Percentiles rank a stretch among this genome's conserved stretches.
Conservation (phyloP, 2,797 vertebrate genomes). For the Brachymystax lenok region DNA sequence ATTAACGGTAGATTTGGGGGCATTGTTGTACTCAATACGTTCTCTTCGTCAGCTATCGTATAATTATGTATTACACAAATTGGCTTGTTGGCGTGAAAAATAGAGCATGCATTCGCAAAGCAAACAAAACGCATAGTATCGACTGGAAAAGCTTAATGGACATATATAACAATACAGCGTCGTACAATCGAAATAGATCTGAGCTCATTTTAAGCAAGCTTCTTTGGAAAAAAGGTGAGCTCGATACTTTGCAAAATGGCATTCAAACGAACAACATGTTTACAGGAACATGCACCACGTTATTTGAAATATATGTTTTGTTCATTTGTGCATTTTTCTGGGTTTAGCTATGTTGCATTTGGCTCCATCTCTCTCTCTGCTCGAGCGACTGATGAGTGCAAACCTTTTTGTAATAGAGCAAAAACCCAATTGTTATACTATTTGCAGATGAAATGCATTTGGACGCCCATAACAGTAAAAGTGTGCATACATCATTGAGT, state of each 20-base stretch:
- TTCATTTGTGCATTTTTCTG: not conserved
- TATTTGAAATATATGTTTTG: not conserved
- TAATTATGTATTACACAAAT: conserved; percentile 74
- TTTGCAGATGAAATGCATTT: not conserved
- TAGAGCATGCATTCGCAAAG: conserved; percentile 67
- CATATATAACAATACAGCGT: conserved; percentile 43
- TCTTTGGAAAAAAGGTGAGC: conserved; percentile 69
- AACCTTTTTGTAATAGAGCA: not conserved
- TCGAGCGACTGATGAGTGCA: not conserved
- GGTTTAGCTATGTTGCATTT: not conserved
- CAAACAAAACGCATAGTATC: conserved; percentile 50
- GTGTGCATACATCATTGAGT: not conserved
- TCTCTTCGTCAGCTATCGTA: conserved; percentile 10
- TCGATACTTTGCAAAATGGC: not conserved
- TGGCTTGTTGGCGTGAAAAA: conserved; percentile 74
- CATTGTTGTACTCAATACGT: conserved; percentile 34
- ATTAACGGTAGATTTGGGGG: conserved; percentile 28
- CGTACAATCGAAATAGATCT: conserved; percentile 41
- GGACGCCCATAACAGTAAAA: not conserved
- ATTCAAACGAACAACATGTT: not conserved
- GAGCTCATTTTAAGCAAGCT: conserved; percentile 41
- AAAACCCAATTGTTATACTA: not conserved
- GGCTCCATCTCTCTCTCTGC: not conserved
- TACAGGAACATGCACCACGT: not conserved
- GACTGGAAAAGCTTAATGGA: conserved; percentile 59